Evolutionary conservation across 1,140 invertebrate genomes (phyloP), one percentile per base, ranked within the genome.

Genomic region (Aricia agestis): DNA sequence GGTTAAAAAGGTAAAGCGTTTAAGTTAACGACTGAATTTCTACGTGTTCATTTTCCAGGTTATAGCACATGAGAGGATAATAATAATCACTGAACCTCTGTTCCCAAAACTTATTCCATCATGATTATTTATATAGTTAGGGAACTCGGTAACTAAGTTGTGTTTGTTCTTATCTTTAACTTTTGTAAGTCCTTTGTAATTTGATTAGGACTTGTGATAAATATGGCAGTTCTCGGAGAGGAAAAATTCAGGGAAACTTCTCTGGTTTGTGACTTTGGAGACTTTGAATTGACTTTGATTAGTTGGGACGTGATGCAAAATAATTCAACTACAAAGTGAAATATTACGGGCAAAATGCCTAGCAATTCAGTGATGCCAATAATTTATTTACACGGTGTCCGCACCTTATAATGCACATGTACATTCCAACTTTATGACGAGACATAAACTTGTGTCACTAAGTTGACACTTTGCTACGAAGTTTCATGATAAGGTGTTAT

Each of bases 181-280:
- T 63, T 63, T 25, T 63, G 61, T 17, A 31, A 63, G 61, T 63
- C 25, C 61, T 63, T 63, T 63, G 61, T 63, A 25, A 63, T 19
- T 63, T 63, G 61, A 63, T 63, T 63, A 63, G 45, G 45, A 15
- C 45, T 13, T 52, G 45, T 52, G 45, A 52, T 52, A 52, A 52
- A 52, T 52, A 52, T 52, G 45, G 45, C 45, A 52, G 45, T 52
- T 52, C 13, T 15, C 36, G 36, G 45, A 52, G 45, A 52, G 45
- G 45, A 52, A 52, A 52, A 52, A 52, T 52, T 15, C 45, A 52
- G 45, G 9, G 11, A 52, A 52, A 15, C 45, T 52, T 52, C 45
- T 10, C 1, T 10, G 45, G 45, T 52, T 11, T 52, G 45, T 52
- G 13, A 52, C 1, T 52, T 52, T 13, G 45, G 45, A 15, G 45